Evolutionary conservation across 2,888 invertebrate species (phyloP).

Genomic region (Magallana nippona): DNA sequence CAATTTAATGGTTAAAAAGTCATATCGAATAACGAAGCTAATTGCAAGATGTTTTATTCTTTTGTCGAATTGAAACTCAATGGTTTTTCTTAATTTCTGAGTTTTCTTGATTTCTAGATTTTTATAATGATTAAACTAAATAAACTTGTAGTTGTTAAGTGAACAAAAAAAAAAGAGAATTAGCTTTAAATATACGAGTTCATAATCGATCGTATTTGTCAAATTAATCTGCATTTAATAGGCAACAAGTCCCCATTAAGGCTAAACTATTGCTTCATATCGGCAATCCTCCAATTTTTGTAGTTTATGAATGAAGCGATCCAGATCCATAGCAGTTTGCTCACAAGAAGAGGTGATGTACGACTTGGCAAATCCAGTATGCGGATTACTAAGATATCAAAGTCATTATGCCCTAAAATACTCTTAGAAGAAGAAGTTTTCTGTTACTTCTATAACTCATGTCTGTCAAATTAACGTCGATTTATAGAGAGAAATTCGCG

Average conservation of each 20-base stretch:
- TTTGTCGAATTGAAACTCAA: no score
- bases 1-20: no score
- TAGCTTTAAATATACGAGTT: no score
- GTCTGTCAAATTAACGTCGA: neutral
- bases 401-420: neutral
- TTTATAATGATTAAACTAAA: no score
- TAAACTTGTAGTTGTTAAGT: no score
- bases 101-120: no score
- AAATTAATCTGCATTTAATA: neutral
- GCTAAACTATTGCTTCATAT: neutral
- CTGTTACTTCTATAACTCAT: neutral
- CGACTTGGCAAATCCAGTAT: neutral
- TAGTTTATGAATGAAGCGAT: constrained; percentile 13
- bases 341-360: neutral
- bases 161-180: no score
- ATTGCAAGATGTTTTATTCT: no score
- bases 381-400: neutral
- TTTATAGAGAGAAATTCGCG: neutral
- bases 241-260: neutral
- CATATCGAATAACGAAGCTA: no score
- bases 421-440: neutral
- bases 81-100: no score
- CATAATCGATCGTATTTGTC: neutral
- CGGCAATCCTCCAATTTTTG: neutral
- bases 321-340: neutral